Base-by-base conservation (phyloP, 2,113 vertebrate genomes). In the Nesoenas mayeri region DNA sequence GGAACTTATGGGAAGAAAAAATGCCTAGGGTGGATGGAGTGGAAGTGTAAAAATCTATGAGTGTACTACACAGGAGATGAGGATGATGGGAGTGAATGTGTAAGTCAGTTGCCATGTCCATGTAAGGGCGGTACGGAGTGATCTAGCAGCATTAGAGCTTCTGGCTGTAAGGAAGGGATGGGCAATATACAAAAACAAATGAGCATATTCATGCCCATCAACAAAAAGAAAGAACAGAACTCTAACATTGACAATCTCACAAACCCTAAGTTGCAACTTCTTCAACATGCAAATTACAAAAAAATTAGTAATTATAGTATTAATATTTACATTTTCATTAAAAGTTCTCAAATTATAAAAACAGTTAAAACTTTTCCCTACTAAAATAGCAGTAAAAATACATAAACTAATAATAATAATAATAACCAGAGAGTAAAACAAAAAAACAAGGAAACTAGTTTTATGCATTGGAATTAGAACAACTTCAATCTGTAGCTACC, bases 111-210 rank as follows among this genome's bases (percentile, higher is more conserved):
- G 99, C 99, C 99, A 99, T 99, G 99, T 99, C 99, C 99, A 99
- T 99, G 99, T 99, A 99, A 99, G 99, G 99, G 99, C 99, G 98
- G 99, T 99, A 99, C 99, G 99, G 98, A 99, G 99, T 99, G 99
- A 99, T 99, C 99, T 99, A 99, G 99, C 99, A 98, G 99, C 99
- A 99, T 99, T 99, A 99, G 99, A 99, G 99, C 99, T 99, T 99
- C 99, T 99, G 99, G 99, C 99, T 99, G 99, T 99, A 99, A 99
- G 99, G 99, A 99, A 99, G 99, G 99, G 99, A 99, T 99, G 99
- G 99, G 99, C 99, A 98, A 99, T 99, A 99, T 99, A 99, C 99
- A 99, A 98, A 99, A 99, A 99, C 98, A 98, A 98, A 98, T 99
- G 99, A 99, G 99, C 99, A 99, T 99, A 99, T 98, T 98, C 99